phyloP scores from a whole-genome alignment of 2,888 invertebrate species.

The Noctua janthe region DNA sequence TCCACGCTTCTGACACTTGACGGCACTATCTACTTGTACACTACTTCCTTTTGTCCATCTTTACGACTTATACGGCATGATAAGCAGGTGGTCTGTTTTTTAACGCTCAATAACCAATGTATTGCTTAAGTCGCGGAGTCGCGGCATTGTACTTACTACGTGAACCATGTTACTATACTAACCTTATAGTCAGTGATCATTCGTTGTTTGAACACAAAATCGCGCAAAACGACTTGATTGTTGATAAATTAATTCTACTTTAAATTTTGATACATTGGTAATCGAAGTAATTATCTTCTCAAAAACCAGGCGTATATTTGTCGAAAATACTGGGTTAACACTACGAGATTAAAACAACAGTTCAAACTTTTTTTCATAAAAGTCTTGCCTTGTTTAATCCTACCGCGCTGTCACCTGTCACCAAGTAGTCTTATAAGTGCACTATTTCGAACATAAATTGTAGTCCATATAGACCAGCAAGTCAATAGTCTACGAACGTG shows the following conservation, averaged over 20 bases:
- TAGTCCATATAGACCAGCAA: not conserved
- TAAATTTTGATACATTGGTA: not conserved
- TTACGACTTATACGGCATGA: slow-evolving; percentile 42
- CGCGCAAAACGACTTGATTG: not conserved
- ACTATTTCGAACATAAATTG: slow-evolving; percentile 9
- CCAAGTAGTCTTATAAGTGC: not conserved
- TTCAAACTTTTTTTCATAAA: not conserved
- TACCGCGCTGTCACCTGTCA: slow-evolving; percentile 8
- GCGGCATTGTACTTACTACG: not conserved
- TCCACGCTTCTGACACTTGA: slow-evolving; percentile 37
- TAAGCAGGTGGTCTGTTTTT: slow-evolving; percentile 39
- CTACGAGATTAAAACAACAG: not conserved
- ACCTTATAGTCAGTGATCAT: not conserved
- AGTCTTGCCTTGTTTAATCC: slow-evolving; percentile 1
- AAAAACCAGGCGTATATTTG: not conserved
- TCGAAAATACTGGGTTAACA: not conserved
- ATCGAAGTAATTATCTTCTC: not conserved
- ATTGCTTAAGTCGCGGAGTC: not conserved
- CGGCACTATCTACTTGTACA: slow-evolving; percentile 31
- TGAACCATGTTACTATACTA: not conserved
- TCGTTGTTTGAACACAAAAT: not conserved
- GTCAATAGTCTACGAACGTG: slow-evolving; percentile 19
- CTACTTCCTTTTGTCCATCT: slow-evolving; percentile 45
- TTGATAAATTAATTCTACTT: not conserved
- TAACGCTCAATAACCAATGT: not conserved